Evolutionary conservation across 2,888 invertebrate species (phyloP).

Genomic region (Toxonevra muliebris): DNA sequence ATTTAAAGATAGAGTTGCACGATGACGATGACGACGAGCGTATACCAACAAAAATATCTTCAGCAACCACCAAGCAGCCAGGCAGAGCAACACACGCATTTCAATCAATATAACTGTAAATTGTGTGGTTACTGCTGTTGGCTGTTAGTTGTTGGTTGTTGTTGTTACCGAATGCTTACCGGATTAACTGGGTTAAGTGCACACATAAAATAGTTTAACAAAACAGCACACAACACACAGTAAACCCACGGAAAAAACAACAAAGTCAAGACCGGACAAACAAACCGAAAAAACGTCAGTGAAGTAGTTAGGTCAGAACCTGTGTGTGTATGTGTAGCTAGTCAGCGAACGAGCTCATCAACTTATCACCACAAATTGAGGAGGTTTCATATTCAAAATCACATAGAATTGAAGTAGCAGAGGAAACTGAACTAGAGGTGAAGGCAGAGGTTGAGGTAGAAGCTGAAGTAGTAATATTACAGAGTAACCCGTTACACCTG

Average conservation of each 20-base stretch:
- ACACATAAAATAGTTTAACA: conserved; percentile 1
- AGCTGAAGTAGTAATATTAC: no score
- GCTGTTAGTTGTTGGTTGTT: conserved; percentile 39
- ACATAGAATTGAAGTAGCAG: conserved; percentile 33
- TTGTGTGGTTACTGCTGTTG: conserved; percentile 6
- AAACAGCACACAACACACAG: neutral
- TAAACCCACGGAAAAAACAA: neutral
- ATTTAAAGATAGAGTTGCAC: neutral
- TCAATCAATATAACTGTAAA: conserved; percentile 54
- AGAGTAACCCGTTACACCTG: conserved; percentile 56
- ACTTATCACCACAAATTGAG: no score
- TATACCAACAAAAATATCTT: neutral
- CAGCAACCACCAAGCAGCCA: neutral
- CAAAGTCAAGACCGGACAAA: neutral
- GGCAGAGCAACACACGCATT: conserved; percentile 44
- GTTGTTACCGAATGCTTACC: conserved; percentile 14
- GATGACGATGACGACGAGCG: neutral
- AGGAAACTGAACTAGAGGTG: no score
- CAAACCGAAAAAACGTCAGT: no score
- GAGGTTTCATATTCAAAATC: conserved; percentile 30
- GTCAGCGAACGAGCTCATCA: no score
- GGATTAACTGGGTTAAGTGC: conserved; percentile 37
- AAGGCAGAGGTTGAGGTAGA: no score
- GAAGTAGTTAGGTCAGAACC: no score
- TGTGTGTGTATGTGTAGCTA: no score